Conservation (phyloP, 2,113 vertebrate genomes). For the Misgurnus mizolepis region DNA sequence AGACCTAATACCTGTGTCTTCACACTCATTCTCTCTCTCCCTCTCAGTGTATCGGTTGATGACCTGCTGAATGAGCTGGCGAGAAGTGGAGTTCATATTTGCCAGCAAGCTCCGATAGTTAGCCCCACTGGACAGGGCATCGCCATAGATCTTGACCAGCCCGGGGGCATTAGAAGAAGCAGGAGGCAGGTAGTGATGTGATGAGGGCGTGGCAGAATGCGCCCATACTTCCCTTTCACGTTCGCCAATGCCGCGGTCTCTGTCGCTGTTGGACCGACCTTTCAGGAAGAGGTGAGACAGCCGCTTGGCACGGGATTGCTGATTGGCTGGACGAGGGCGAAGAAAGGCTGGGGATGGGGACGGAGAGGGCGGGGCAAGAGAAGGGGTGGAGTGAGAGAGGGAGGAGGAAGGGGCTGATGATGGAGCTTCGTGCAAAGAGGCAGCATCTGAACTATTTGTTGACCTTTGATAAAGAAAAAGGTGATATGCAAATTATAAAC, state of each 20-base stretch:
- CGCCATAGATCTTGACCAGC: slow-evolving; percentile 80
- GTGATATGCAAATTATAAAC: slow-evolving; percentile 51
- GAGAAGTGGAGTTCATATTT: slow-evolving; percentile 73
- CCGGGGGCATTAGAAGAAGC: slow-evolving; percentile 77
- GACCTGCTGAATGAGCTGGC: slow-evolving; percentile 78
- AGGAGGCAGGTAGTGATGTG: slow-evolving; percentile 77
- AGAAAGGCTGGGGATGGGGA: slow-evolving; percentile 76
- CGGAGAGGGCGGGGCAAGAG: slow-evolving; percentile 72
- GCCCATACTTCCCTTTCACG: slow-evolving; percentile 81
- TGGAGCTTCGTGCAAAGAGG: slow-evolving; percentile 73
- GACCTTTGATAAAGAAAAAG: slow-evolving; percentile 66
- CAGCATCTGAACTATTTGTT: slow-evolving; percentile 77
- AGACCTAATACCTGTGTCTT: slow-evolving; percentile 68
- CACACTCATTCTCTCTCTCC: slow-evolving; percentile 71
- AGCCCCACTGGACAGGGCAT: slow-evolving; percentile 77
- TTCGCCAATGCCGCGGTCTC: slow-evolving; percentile 74
- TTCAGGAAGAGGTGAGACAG: slow-evolving; percentile 88
- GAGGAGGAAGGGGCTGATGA: slow-evolving; percentile 72
- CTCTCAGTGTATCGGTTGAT: slow-evolving; percentile 80
- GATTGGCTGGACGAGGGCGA: slow-evolving; percentile 70
- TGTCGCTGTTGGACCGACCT: slow-evolving; percentile 77
- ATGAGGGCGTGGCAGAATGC: slow-evolving; percentile 76
- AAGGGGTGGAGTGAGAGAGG: slow-evolving; percentile 74
- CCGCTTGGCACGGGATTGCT: slow-evolving; percentile 82
- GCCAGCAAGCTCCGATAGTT: slow-evolving; percentile 81